Evolutionary conservation across 2,797 vertebrate species (phyloP).

Genomic region (Gobionotothen gibberifrons): DNA sequence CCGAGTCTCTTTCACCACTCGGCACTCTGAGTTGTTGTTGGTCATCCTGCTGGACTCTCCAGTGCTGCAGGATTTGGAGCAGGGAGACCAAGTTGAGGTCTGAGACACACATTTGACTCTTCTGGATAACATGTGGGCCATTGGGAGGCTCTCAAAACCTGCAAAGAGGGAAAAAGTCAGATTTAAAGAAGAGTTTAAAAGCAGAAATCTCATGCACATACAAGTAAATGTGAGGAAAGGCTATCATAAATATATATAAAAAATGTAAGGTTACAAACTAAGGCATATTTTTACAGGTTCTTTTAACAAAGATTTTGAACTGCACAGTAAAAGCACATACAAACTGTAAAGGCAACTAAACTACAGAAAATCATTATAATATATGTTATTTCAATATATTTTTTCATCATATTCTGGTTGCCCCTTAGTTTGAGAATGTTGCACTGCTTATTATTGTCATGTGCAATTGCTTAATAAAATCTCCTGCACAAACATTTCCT

Average conservation of each 20-base stretch:
- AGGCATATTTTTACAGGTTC: too few species aligned
- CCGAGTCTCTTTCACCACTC: constrained; percentile 88
- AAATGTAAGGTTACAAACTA: too few species aligned
- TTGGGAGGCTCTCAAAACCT: constrained; percentile 83
- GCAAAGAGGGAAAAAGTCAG: constrained; percentile 7
- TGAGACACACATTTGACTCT: constrained; percentile 86
- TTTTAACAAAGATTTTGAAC: too few species aligned
- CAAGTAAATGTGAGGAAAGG: too few species aligned
- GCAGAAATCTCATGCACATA: neutral
- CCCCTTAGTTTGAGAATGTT: too few species aligned
- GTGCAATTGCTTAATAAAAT: neutral
- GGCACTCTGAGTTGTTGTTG: constrained; percentile 88
- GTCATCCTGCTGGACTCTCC: constrained; percentile 89
- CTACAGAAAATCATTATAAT: too few species aligned
- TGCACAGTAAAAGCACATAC: too few species aligned
- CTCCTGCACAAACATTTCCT: neutral
- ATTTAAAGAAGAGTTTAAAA: neutral
- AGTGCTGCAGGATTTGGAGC: constrained; percentile 89
- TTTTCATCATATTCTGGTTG: too few species aligned
- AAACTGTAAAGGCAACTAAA: too few species aligned
- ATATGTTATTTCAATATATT: too few species aligned
- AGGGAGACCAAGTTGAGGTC: constrained; percentile 91
- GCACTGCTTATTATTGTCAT: too few species aligned
- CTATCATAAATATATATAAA: too few species aligned
- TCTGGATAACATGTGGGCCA: constrained; percentile 72